Evolutionary conservation across 1,140 invertebrate genomes (phyloP), one percentile per base, ranked within the genome.

Genomic region (Antheraea pernyi): DNA sequence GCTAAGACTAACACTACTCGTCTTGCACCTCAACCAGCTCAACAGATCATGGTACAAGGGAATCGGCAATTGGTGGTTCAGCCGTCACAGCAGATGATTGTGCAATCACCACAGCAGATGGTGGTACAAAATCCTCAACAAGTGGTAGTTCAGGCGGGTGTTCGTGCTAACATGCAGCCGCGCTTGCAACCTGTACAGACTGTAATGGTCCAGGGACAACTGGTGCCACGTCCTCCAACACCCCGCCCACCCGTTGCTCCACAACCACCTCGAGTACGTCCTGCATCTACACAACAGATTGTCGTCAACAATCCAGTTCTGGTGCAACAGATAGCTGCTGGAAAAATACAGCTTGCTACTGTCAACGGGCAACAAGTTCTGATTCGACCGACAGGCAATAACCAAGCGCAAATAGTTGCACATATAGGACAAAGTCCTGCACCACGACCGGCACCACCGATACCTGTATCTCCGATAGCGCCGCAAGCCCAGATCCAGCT

Each of bases 301-400:
- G 94, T 97, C 18, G 95, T 97, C 16, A 97, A 95, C 70, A 96
- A 96, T 86, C 94, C 95, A 0, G 95, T 93, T 59, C 86, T 97
- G 16, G 95, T 95, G 0, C 96, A 97, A 82, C 96, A 97, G 80
- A 92, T 97, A 53, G 95, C 95, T 0, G 93, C 95, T 22, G 96
- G 96, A 9, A 97, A 97, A 85, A 94, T 97, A 4, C 96, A 97
- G 80, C 89, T 97, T n/a, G 96, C 96, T 3, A 97, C 96, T 7
- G 95, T 97, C 8, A 96, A 96, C 79, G 97, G 97, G 0, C 97
- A 97, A 75, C 97, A 97, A 88, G 96, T 97, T 16, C 83, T 94
- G 53, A 96, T 97, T 36, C 92, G 96, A 65, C 94, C 95, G 7
- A 94, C 95, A 11, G 95, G 95, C 13, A 95, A 96, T 79, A 95